Evolutionary conservation across 2,797 vertebrate genomes (phyloP).

Genomic region (Brachyrhaphis roseni): DNA sequence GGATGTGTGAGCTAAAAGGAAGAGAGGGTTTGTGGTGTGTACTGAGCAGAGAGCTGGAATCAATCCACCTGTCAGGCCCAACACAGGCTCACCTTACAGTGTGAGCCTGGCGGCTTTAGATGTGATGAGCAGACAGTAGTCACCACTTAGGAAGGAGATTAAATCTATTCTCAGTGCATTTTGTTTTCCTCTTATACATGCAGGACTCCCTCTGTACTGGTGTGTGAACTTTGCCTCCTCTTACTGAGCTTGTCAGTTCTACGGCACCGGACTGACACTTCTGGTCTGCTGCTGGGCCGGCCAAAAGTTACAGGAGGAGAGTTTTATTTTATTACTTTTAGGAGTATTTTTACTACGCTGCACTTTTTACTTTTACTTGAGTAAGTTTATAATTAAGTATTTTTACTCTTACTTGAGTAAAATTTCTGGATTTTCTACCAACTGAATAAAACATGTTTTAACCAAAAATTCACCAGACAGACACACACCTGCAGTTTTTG

Average conservation of each 20-base stretch:
- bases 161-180: conserved; percentile 55
- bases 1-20: conserved; percentile 19
- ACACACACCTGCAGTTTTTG: no score
- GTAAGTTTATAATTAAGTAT: no score
- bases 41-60: conserved; percentile 30
- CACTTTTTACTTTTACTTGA: no score
- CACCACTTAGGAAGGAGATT: conserved; percentile 55
- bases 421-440: no score
- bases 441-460: no score
- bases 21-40: conserved; percentile 32
- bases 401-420: no score
- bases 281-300: conserved; percentile 12
- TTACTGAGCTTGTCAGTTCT: conserved; percentile 55
- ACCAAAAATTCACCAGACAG: no score
- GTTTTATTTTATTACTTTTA: no score
- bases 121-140: conserved; percentile 48
- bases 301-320: neutral
- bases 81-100: conserved; percentile 17
- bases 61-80: conserved; percentile 44
- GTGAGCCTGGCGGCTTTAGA: conserved; percentile 35
- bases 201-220: conserved; percentile 38
- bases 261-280: conserved; percentile 25
- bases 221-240: conserved; percentile 50
- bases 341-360: no score
- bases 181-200: conserved; percentile 16